Evolutionary conservation across 64 coral and sea anemone species (phyloP), one percentile per base, ranked within the genome.

Genomic region (Dendronephthya gigantea): DNA sequence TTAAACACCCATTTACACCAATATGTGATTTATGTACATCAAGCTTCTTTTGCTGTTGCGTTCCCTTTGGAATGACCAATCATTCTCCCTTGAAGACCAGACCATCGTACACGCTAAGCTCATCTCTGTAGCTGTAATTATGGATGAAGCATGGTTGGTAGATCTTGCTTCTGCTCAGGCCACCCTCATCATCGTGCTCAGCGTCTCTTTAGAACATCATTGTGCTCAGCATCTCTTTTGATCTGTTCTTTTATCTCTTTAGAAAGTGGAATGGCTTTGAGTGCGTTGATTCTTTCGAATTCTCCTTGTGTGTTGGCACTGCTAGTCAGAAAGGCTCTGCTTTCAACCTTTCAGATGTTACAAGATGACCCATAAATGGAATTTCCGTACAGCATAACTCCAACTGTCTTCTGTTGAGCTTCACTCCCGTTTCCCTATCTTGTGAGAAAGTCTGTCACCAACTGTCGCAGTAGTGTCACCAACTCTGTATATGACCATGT

Each of bases 281-380:
- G n/a, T n/a, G n/a, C n/a, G n/a, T n/a, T n/a, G n/a, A n/a, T n/a
- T n/a, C n/a, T n/a, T n/a, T n/a, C n/a, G n/a, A n/a, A n/a, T n/a
- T n/a, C n/a, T n/a, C n/a, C n/a, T n/a, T n/a, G n/a, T n/a, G n/a
- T n/a, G n/a, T n/a, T n/a, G n/a, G n/a, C n/a, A n/a, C n/a, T n/a
- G n/a, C n/a, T 84, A 33, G 66, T 59, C 15, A 90, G 83, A 15
- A 16, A 74, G 35, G 83, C 88, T 28, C 88, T 43, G 39, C 2
- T 9, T 40, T 86, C 31, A 86, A 9, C 0, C 84, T 52, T 7
- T 86, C 40, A 35, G 55, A 48, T 4, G 84, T 86, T 9, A 68
- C 31, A n/a, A 86, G 31, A n/a, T 86, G 84, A 1, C 84, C 84
- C 55, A 86, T 86, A n/a, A 86, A 86, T 0, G 55, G 15, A 0